These are phyloP conservation scores for Eurosta solidaginis DNA, from an alignment of 1,140 invertebrate species.

Conservation along the genomic window DNA sequence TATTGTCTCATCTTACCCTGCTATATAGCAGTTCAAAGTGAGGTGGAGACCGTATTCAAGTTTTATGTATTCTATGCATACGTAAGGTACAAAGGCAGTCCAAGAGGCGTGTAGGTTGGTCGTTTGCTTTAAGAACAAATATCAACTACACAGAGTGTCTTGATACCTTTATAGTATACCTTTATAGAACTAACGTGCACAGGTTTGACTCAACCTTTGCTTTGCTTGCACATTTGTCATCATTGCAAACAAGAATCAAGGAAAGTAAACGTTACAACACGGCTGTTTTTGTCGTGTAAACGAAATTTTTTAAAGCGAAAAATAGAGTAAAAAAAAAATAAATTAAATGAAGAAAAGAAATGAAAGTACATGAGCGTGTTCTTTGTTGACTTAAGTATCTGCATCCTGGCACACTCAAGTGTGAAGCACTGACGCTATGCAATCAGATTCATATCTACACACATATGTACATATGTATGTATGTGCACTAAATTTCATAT, in stretches of 20 bases:
- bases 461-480: neutral
- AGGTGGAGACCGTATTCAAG: neutral
- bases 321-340: neutral
- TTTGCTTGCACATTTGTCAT: neutral
- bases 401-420: conserved; percentile 11
- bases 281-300: conserved; percentile 10
- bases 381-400: conserved; percentile 19
- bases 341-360: neutral
- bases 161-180: neutral
- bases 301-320: conserved; percentile 5
- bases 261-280: neutral
- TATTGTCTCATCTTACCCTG: neutral
- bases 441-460: neutral
- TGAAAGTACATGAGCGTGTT: conserved; percentile 15
- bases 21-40: neutral
- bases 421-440: neutral
- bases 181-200: neutral
- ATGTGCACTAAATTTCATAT: no score
- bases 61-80: neutral
- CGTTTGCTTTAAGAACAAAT: neutral
- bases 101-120: neutral
- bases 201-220: conserved; percentile 3
- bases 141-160: neutral
- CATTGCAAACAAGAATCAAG: neutral
- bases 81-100: neutral